Evolutionary conservation across 2,797 vertebrate genomes (phyloP).

Genomic region (Mustela erminea): DNA sequence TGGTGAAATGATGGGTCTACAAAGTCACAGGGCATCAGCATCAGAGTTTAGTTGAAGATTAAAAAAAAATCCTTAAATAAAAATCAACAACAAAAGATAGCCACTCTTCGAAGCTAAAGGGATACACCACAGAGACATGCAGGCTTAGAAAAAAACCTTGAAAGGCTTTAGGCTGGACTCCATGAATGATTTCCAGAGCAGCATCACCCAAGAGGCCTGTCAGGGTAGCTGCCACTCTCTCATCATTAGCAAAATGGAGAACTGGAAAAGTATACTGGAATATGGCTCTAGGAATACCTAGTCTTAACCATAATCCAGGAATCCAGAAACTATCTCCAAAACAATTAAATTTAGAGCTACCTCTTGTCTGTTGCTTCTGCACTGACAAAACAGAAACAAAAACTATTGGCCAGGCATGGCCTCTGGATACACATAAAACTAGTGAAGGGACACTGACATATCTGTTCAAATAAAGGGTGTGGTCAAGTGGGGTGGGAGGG

Average conservation of each 20-base stretch:
- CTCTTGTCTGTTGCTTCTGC: not conserved
- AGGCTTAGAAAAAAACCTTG: not conserved
- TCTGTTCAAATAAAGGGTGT: not conserved
- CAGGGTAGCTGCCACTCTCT: not conserved
- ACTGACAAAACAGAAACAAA: not conserved
- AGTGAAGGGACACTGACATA: too few species aligned
- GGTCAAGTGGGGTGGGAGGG: too few species aligned
- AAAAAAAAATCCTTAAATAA: not conserved
- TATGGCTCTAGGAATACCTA: not conserved
- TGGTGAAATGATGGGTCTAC: not conserved
- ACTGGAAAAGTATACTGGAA: not conserved
- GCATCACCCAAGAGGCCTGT: not conserved
- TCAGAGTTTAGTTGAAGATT: not conserved
- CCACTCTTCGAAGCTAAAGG: not conserved
- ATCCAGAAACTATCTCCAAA: not conserved
- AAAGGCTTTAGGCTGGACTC: not conserved
- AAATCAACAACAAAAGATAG: not conserved
- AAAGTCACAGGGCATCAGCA: not conserved
- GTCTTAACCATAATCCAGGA: not conserved
- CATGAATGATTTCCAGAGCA: fast-evolving
- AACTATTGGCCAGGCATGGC: fast-evolving
- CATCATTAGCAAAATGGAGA: not conserved
- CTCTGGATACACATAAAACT: not conserved
- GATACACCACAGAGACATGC: not conserved
- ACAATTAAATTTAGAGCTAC: not conserved